Evolutionary conservation across 2,797 vertebrate species (phyloP).

Genomic region (Acestrorhynchus altus): DNA sequence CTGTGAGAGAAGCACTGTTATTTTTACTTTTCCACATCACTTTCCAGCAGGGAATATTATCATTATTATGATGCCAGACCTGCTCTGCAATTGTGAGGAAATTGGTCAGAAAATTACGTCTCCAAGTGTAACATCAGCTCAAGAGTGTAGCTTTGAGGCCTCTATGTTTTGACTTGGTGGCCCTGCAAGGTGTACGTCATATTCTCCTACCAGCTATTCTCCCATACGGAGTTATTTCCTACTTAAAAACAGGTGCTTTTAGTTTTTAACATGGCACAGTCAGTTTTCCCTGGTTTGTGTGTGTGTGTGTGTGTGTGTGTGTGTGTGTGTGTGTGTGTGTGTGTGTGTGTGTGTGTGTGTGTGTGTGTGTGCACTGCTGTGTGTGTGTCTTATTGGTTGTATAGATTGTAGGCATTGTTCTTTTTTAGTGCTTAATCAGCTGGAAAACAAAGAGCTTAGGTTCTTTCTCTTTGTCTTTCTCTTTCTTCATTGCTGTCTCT

Average conservation of each 20-base stretch:
- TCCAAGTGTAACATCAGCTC: not conserved
- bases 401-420: not conserved
- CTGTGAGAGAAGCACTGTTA: slow-evolving; percentile 1
- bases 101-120: slow-evolving; percentile 21
- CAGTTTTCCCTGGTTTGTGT: not conserved
- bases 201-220: not conserved
- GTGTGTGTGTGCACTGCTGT: not conserved
- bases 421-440: slow-evolving; percentile 23
- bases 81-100: slow-evolving; percentile 3
- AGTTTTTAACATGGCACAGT: not conserved
- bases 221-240: not conserved
- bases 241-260: not conserved
- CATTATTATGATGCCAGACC: slow-evolving; percentile 38
- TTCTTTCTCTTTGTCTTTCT: not conserved
- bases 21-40: slow-evolving; percentile 1
- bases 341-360: not conserved
- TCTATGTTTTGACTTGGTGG: not conserved
- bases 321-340: slow-evolving; percentile 1
- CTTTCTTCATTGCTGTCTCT: not conserved
- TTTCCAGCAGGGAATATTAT: slow-evolving; percentile 7
- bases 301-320: not conserved
- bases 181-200: not conserved
- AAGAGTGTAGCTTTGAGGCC: not conserved
- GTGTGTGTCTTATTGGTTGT: too few species aligned
- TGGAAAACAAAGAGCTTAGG: slow-evolving; percentile 42